Evolutionary conservation across 2,888 invertebrate genomes (phyloP).

Genomic region (Trissoscelio sp.): DNA sequence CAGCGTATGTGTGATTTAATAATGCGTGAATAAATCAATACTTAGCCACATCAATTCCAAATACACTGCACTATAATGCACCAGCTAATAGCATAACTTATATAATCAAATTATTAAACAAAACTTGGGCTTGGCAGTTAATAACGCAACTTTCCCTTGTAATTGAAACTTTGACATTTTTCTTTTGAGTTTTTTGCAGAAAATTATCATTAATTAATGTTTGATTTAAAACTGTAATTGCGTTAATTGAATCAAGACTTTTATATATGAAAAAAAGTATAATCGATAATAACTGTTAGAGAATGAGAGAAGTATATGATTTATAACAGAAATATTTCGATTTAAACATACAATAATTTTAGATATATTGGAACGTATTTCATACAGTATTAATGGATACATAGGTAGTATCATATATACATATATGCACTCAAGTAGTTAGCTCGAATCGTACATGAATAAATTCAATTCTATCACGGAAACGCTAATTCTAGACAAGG

Average conservation of each 20-base stretch:
- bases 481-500: slow-evolving; percentile 78
- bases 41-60: slow-evolving; percentile 26
- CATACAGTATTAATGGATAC: not conserved
- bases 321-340: too few species aligned
- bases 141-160: slow-evolving; percentile 36
- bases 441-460: slow-evolving; percentile 79
- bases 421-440: slow-evolving; percentile 50
- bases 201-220: slow-evolving; percentile 21
- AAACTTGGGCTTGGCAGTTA: slow-evolving; percentile 47
- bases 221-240: not conserved
- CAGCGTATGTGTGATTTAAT: slow-evolving; percentile 13
- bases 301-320: too few species aligned
- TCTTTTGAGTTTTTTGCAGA: not conserved
- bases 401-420: not conserved
- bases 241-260: slow-evolving; percentile 7
- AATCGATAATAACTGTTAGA: too few species aligned
- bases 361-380: not conserved
- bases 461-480: slow-evolving; percentile 76
- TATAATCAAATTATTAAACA: slow-evolving; percentile 53
- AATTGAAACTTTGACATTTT: slow-evolving; percentile 19
- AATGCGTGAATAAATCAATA: slow-evolving; percentile 42
- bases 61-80: slow-evolving; percentile 18
- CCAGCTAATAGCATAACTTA: slow-evolving; percentile 37
- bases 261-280: too few species aligned
- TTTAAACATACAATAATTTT: too few species aligned